These are phyloP conservation scores for Craterocephalus amniculus DNA, from an alignment of 2,797 vertebrate genomes.

Conservation along the genomic window DNA sequence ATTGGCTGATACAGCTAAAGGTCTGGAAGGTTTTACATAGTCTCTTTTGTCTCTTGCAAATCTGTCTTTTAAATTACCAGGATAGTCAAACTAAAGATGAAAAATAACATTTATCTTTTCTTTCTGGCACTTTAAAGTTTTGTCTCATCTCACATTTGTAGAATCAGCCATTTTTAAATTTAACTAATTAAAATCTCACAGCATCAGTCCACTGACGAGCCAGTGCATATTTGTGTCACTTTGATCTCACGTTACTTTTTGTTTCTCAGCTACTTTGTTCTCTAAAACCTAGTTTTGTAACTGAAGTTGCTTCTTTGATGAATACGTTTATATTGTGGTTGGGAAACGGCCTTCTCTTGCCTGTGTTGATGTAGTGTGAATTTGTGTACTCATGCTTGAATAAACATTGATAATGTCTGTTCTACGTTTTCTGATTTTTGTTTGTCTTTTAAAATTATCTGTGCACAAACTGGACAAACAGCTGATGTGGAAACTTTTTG, in stretches of 20 bases:
- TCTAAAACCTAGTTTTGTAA: constrained; percentile 36
- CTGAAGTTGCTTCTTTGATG: constrained; percentile 22
- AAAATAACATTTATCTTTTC: neutral
- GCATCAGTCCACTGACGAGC: constrained; percentile 14
- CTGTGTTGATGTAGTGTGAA: constrained; percentile 28
- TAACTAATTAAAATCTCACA: constrained; percentile 8
- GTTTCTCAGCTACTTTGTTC: constrained; percentile 21
- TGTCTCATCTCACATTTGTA: neutral
- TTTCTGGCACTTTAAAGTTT: neutral
- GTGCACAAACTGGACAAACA: neutral
- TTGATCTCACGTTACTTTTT: constrained; percentile 15
- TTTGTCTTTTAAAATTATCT: neutral
- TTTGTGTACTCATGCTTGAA: constrained; percentile 50
- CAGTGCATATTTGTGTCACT: constrained; percentile 39
- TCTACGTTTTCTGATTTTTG: constrained; percentile 12
- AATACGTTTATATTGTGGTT: constrained; percentile 39
- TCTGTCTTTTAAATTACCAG: neutral
- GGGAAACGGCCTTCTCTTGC: constrained; percentile 27
- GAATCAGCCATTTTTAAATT: neutral
- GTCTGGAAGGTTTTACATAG: neutral
- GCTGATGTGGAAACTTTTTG: neutral
- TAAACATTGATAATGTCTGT: constrained; percentile 61
- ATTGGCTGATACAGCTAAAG: neutral
- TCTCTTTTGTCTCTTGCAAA: neutral
- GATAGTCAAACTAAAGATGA: neutral